phyloP scores from a whole-genome alignment of 2,888 invertebrate genomes.

The Pyrgus malvae region DNA sequence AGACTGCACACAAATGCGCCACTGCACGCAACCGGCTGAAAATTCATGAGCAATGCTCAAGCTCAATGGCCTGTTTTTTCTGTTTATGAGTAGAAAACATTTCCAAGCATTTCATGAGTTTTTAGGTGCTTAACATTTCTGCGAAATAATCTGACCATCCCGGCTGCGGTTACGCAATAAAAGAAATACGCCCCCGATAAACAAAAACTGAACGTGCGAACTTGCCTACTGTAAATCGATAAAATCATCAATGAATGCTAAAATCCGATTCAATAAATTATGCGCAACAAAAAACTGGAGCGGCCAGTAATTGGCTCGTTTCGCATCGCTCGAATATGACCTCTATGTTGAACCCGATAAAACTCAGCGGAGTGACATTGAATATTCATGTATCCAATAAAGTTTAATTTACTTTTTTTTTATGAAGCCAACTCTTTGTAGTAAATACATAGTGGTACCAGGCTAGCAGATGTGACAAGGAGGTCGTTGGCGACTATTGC shows the following conservation, averaged over 20 bases:
- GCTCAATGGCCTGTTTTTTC: slow-evolving; percentile 5
- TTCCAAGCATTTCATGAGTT: slow-evolving; percentile 10
- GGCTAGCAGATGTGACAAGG: slow-evolving; percentile 58
- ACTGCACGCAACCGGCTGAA: background rate
- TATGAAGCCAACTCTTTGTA: slow-evolving; percentile 69
- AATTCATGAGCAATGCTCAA: slow-evolving; percentile 6
- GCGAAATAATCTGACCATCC: slow-evolving; percentile 12
- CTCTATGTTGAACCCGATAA: slow-evolving; percentile 3
- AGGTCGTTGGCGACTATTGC: slow-evolving; percentile 43
- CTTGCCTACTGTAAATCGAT: slow-evolving; percentile 35
- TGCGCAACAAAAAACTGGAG: slow-evolving; percentile 22
- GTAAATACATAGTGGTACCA: slow-evolving; percentile 77
- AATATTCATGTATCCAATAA: slow-evolving; percentile 28
- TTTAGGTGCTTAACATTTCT: slow-evolving; percentile 2
- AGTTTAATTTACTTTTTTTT: slow-evolving; percentile 60
- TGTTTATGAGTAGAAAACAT: slow-evolving; percentile 1
- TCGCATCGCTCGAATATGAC: slow-evolving; percentile 14
- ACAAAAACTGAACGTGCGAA: slow-evolving; percentile 12
- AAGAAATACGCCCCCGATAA: slow-evolving; percentile 15
- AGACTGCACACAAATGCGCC: too few relatives aligned
- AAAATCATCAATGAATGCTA: slow-evolving; percentile 46
- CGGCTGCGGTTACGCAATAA: slow-evolving; percentile 8
- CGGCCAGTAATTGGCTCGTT: slow-evolving; percentile 41
- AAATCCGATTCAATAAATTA: slow-evolving; percentile 27
- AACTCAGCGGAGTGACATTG: slow-evolving; percentile 7